phyloP scores from a whole-genome alignment of 1,140 invertebrate genomes.

The Drosophila orosa region DNA sequence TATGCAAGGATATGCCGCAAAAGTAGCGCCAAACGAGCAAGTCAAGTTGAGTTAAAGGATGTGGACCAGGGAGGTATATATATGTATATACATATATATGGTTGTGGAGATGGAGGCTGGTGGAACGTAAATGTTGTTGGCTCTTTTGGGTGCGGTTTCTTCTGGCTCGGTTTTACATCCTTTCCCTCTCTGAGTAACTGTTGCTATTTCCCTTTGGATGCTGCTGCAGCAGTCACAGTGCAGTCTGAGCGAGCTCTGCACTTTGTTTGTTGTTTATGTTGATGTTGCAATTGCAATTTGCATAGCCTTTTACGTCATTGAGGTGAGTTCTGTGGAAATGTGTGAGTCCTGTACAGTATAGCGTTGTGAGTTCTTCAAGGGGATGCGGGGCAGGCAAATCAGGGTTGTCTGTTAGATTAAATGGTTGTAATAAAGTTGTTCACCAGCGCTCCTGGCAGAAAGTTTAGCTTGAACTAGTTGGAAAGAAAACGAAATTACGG shows the following conservation, averaged over 20 bases:
- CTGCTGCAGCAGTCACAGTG: constrained; percentile 17
- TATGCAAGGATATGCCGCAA: constrained; percentile 58
- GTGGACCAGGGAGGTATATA: constrained; percentile 1
- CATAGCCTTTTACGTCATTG: constrained; percentile 45
- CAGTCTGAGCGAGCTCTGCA: constrained; percentile 26
- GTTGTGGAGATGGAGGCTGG: constrained; percentile 1
- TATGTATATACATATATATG: background rate
- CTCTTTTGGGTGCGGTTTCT: constrained; percentile 51
- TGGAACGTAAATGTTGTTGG: constrained; percentile 48
- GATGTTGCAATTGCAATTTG: constrained; percentile 47
- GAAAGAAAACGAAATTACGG: background rate
- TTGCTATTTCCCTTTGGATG: constrained; percentile 45
- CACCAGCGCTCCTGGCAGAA: background rate
- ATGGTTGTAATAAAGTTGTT: constrained; percentile 17
- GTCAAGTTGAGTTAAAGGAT: constrained; percentile 60
- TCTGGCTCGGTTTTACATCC: constrained; percentile 14
- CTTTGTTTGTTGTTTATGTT: constrained; percentile 49
- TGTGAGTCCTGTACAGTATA: background rate
- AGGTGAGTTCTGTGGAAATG: constrained; percentile 34
- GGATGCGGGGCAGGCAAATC: constrained; percentile 10
- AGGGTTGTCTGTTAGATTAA: constrained; percentile 14
- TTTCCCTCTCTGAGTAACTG: constrained; percentile 43
- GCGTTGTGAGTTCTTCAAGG: background rate
- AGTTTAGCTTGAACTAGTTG: background rate
- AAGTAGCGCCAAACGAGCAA: constrained; percentile 71